These are phyloP conservation scores for Rugalucina vietnamica DNA, from an alignment of 2,888 invertebrate genomes.

Conservation along the genomic window DNA sequence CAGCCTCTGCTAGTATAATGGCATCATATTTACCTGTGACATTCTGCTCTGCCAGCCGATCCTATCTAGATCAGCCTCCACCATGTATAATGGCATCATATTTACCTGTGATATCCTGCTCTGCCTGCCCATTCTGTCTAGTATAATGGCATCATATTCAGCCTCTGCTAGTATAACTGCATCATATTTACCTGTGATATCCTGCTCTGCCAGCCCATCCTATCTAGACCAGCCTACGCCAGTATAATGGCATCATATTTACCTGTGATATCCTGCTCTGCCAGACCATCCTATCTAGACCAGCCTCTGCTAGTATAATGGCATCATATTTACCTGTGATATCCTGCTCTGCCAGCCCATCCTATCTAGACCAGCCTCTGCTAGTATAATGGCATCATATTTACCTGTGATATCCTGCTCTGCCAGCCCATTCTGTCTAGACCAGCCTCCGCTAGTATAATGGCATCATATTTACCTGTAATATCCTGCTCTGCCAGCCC, in stretches of 20 bases:
- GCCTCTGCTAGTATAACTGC: conserved; percentile 95
- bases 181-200: conserved; percentile 91
- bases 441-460: conserved; percentile 95
- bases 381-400: conserved; percentile 87
- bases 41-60: conserved; percentile 94
- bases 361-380: conserved; percentile 93
- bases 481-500: too few species aligned
- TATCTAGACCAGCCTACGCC: conserved; percentile 93
- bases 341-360: conserved; percentile 94
- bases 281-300: conserved; percentile 95
- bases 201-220: conserved; percentile 94
- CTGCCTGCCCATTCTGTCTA: conserved; percentile 94
- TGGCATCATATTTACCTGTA: too few species aligned
- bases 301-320: conserved; percentile 94
- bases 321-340: conserved; percentile 92
- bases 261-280: conserved; percentile 91
- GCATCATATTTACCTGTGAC: conserved; percentile 92
- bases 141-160: too few species aligned
- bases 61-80: conserved; percentile 93
- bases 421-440: conserved; percentile 95
- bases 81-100: conserved; percentile 87
- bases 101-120: conserved; percentile 91
- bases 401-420: conserved; percentile 91
- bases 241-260: conserved; percentile 86
- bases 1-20: conserved; percentile 94